Evolutionary conservation across 2,113 vertebrate genomes (phyloP), one percentile per base, ranked within the genome.

Genomic region (Brachypteracias leptosomus): DNA sequence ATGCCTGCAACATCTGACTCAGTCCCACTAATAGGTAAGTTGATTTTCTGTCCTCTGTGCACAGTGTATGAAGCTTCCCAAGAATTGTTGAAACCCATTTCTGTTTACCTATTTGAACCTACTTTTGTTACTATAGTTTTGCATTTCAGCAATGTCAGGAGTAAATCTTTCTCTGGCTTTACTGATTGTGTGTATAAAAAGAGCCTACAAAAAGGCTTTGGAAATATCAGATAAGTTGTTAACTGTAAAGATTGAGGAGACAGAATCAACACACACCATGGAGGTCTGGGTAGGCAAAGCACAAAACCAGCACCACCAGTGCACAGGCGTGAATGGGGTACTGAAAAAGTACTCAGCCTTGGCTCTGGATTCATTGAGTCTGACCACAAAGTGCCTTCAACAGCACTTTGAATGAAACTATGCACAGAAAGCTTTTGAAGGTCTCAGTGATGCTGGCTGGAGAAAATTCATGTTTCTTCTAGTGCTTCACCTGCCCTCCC

Each of bases 1-100:
- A 99, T 99, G 99, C 99, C 99, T 36, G 98, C 99, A 78, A 99
- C 99, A 46, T 99, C 99, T 57, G 99, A 99, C 97, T 99, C 99
- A 0, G 99, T 99, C 79, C 99, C 99, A 82, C 98, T 99, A 62
- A 99, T 99, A 92, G 99, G 99, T 98, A 97, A 95, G 98, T 88
- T 20, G 2, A 61, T 74, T 71, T 84, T 82, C n/a, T 58, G 24
- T 88, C 28, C 14, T 67, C 52, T 74, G 6, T 84, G 58, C 11
- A 18, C 9, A 11, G 28, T 3, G 7, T 33, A 46, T 59, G 28
- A 68, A 22, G 18, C 26, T 66, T 84, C 47, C 71, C 15, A 89
- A 46, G 42, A 72, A 36, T 9, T 52, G 16, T 36, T 89, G 18
- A 78, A 57, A 78, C 15, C 3, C 28, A 0, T 71, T 68, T 59